Base-by-base conservation (phyloP, 1,140 invertebrate genomes). In the Drosophila bifasciata region DNA sequence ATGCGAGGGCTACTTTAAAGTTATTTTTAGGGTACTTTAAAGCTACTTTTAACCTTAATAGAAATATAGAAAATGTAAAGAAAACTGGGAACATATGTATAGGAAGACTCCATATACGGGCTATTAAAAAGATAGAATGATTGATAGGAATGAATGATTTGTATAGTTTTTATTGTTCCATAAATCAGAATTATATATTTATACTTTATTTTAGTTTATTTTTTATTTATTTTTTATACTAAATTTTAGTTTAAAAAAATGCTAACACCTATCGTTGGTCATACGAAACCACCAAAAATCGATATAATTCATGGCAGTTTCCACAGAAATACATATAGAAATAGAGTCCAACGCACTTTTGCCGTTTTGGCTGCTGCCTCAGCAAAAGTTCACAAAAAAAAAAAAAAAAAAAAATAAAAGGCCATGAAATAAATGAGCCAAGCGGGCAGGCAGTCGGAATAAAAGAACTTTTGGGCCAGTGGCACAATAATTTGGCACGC, bases 401-500 rank as follows among this genome's bases (percentile, higher is more conserved):
- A 45, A 28, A 55, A 67, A 40, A 51, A n/a, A 66, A 25, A 6
- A n/a, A 41, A 39, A 55, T 48, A 40, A 45, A 36, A 43, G 45
- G 45, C 5, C 57, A 58, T 53, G 41, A 71, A 58, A 76, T 56
- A 79, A 84, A 78, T 66, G 64, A 67, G 32, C 17, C 43, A 60
- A 43, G 21, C 21, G 40, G 40, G 17, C 36, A 49, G 28, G 28
- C 28, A 32, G 9, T 11, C 28, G 28, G 28, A 49, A 60, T 46
- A 55, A 51, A 43, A 23, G 46, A 67, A 66, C n/a, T 63, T 86
- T 88, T 86, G 61, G 69, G 83, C 81, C 81, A 86, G 69, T 88
- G 83, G 81, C 81, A 88, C 81, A 86, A 88, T 83, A 78, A 75
- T 86, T 86, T 86, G 81, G 81, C 81, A 86, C 81, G 81, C 81